phyloP scores from a whole-genome alignment of 2,888 invertebrate genomes.

The Hemistola chrysoprasaria region DNA sequence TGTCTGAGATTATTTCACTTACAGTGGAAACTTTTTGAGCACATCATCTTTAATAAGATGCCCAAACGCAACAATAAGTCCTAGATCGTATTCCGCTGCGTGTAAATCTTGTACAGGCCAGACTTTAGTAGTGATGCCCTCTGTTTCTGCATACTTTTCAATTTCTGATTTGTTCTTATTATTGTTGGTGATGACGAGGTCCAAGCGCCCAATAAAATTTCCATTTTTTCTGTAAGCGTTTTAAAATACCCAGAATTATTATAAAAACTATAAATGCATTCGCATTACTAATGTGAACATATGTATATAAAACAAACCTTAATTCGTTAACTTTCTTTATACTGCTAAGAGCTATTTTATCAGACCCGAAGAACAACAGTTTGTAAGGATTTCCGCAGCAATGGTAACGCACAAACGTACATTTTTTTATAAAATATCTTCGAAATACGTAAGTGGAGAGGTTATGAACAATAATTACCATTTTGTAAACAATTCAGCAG shows the following conservation, averaged over 20 bases:
- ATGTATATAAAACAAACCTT: constrained; percentile 66
- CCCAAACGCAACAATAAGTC: constrained; percentile 96
- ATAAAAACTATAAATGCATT: background rate
- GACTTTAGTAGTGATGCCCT: constrained; percentile 81
- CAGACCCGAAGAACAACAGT: constrained; percentile 92
- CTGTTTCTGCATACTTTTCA: constrained; percentile 84
- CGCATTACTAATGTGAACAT: background rate
- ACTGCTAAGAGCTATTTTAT: constrained; percentile 90
- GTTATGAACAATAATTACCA: constrained; percentile 50
- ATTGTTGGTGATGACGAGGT: constrained; percentile 87
- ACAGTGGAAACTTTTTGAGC: constrained; percentile 91
- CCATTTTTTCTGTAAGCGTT: constrained; percentile 81
- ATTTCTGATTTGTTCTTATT: constrained; percentile 84
- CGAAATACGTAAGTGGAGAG: constrained; percentile 41
- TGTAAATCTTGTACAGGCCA: constrained; percentile 84
- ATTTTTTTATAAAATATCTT: constrained; percentile 42
- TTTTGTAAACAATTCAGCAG: constrained; percentile 10
- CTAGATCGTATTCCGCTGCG: constrained; percentile 87
- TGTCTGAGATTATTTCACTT: too few relatives aligned
- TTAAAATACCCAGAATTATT: too few relatives aligned
- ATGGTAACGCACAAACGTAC: constrained; percentile 35
- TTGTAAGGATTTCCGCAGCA: constrained; percentile 47
- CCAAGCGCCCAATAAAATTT: constrained; percentile 77
- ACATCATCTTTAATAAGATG: constrained; percentile 90
- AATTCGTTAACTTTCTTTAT: constrained; percentile 85